Evolutionary conservation across 2,113 vertebrate species (phyloP).

Genomic region (Pachyramphus minor): DNA sequence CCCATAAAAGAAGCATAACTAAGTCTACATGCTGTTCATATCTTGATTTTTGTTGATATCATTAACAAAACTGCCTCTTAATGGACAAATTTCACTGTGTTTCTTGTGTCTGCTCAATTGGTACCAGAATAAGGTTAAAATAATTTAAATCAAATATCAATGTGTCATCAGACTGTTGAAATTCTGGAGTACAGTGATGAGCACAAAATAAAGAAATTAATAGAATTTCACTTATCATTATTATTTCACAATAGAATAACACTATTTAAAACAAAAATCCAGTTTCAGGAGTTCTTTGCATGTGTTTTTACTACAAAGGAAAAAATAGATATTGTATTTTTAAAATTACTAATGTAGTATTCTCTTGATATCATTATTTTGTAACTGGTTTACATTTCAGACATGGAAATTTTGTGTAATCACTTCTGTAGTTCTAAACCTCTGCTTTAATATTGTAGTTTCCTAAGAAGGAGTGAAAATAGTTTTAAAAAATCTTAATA

Average conservation of each 20-base stretch:
- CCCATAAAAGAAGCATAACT: background rate
- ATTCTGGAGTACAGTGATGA: background rate
- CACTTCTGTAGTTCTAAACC: background rate
- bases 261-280: background rate
- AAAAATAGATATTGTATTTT: background rate
- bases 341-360: background rate
- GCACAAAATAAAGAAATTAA: background rate
- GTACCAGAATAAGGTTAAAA: background rate
- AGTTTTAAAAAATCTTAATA: background rate
- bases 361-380: background rate
- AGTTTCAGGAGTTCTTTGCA: accelerated
- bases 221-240: too few relatives aligned
- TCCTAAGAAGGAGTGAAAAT: background rate
- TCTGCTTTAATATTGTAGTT: background rate
- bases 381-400: background rate
- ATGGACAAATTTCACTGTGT: background rate
- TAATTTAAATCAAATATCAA: background rate
- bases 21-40: background rate
- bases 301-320: background rate
- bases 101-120: background rate
- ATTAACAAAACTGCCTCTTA: background rate
- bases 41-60: background rate
- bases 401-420: background rate
- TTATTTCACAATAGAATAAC: too few relatives aligned
- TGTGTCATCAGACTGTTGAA: background rate